Evolutionary conservation across 37 sponge, comb jelly and placozoan species (phyloP).

Genomic region (Amphimedon queenslandica): DNA sequence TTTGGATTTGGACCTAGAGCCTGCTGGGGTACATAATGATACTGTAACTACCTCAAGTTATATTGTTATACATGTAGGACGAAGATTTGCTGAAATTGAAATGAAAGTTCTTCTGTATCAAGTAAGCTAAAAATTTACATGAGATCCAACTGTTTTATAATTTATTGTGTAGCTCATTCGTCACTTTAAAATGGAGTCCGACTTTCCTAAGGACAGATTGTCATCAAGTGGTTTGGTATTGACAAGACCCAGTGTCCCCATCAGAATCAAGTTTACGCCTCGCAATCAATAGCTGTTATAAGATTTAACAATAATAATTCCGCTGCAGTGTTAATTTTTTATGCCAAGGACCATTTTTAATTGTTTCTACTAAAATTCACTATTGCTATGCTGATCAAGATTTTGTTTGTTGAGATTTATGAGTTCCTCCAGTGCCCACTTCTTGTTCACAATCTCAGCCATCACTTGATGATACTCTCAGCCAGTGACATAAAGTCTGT

Average conservation of each 20-base stretch:
- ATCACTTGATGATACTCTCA: slow-evolving; percentile 34
- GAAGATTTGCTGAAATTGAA: slow-evolving; percentile 5
- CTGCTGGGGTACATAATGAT: slow-evolving; percentile 21
- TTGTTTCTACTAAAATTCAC: too few relatives aligned
- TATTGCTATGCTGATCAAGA: background rate
- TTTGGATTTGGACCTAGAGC: slow-evolving; percentile 33
- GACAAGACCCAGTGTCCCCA: too few relatives aligned
- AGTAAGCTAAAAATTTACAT: background rate
- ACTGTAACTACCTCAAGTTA: background rate
- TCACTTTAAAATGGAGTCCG: too few relatives aligned
- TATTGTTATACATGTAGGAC: background rate
- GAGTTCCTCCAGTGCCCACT: slow-evolving; percentile 74
- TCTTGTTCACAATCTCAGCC: slow-evolving; percentile 62
- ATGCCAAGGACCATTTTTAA: too few relatives aligned
- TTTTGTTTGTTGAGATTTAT: slow-evolving; percentile 2
- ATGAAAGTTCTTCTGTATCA: slow-evolving; percentile 1
- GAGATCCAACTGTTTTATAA: background rate
- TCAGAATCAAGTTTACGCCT: too few relatives aligned
- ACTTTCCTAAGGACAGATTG: too few relatives aligned
- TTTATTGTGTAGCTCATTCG: background rate
- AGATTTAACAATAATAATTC: background rate
- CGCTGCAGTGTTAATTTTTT: background rate
- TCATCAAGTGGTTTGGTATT: too few relatives aligned
- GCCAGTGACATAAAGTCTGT: slow-evolving; percentile 39
- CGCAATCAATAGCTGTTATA: background rate